Evolutionary conservation across 2,888 invertebrate genomes (phyloP), one percentile per base, ranked within the genome.

Genomic region (Calliphora vomitoria): DNA sequence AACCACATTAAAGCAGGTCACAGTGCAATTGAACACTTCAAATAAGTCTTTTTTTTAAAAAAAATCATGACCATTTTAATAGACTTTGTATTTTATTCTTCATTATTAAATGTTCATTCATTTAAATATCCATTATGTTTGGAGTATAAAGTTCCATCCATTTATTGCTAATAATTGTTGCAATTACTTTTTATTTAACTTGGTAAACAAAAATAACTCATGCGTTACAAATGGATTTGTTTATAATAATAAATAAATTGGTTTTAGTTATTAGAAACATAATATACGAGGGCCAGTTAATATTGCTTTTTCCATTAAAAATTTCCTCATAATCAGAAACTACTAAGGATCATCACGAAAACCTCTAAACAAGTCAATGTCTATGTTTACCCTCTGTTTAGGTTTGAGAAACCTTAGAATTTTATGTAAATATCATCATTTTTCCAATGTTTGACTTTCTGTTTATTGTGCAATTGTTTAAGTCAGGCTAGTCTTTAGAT

Each of bases 101-200:
- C 15, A 15, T 50, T 50, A 3, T 15, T 44, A 10, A 41, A 41
- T 41, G 8, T 41, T 41, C 11, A 41, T 10, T 3, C 41, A 15
- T 47, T 47, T 47, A 15, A 50, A 50, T 50, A 5, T 15, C 15
- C 15, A 50, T 50, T 50, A 50, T 50, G 15, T 11, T 50, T 13
- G 10, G 15, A 53, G 18, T 53, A 18, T 20, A 18, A 66, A 38
- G 20, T 41, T 58, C 10, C 4, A 41, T 44, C 15, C 10, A 53
- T 60, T 76, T 41, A 60, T 44, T 69, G 58, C 38, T 47, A 79
- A 60, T 79, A 79, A 79, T 60, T 58, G 58, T 68, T 58, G 44
- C 18, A 68, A 79, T 79, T 79, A 68, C 55, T 79, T 68, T 55
- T 44, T 55, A 31, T 66, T 44, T 60, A 4, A 53, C 20, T 55